Evolutionary conservation across 2,113 vertebrate genomes (phyloP), one percentile per base, ranked within the genome.

Genomic region (Mesocricetus auratus): DNA sequence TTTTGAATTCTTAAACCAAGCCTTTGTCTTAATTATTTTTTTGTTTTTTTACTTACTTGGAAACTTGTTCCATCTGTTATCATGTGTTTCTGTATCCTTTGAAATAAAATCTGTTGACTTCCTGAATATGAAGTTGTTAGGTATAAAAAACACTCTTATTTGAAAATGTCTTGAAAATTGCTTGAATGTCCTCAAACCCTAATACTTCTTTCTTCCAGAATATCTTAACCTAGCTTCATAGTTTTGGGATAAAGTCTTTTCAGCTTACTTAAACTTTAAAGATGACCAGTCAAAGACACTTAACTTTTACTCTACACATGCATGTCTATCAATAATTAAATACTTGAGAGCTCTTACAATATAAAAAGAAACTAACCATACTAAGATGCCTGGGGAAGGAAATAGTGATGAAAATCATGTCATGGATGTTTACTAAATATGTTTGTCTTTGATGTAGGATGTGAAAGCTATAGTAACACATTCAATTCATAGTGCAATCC

Each of bases 381-480:
- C 24, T 31, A 75, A n/a, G 45, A 10, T 83, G 62, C 56, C 79
- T 79, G n/a, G 47, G 90, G 77, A 5, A 94, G 89, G 47, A 93
- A 79, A 91, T 90, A 89, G 15, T 87, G n/a, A 89, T 95, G 42
- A 53, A 50, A 50, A 74, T 85, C 71, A 50, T 78, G 1, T 26
- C 66, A 50, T 39, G 62, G 64, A 68, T 68, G 47, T 77, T 86
- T 96, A 95, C 90, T 73, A 75, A n/a, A 95, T 89, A 64, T 96
- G 96, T 98, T 86, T 95, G 36, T 96, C 93, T 97, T 85, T 96
- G 60, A 53, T 93, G 13, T 98, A 99, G 99, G 99, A 99, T 95
- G 99, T 99, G 98, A 99, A 99, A 98, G 99, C 99, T 97, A 99
- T 99, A 39, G 99, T 99, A 96, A 99, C 99, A 39, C 99, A 99